These are phyloP conservation scores for Calameuta filiformis DNA, from an alignment of 2,888 invertebrate genomes.

Conservation along the genomic window DNA sequence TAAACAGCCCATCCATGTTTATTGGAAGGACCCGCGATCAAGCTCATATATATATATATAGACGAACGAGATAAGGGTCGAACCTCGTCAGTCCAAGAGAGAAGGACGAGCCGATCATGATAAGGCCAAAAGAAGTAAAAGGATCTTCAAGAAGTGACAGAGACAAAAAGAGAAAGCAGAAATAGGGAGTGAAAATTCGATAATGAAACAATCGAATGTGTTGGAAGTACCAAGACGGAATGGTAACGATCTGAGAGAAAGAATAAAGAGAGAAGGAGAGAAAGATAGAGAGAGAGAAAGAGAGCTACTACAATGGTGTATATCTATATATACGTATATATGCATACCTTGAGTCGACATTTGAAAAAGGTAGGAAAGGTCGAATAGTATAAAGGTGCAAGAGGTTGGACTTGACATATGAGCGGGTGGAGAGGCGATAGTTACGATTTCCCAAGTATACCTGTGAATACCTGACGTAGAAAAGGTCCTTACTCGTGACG, in stretches of 20 bases:
- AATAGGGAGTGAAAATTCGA: background rate
- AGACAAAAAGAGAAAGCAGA: background rate
- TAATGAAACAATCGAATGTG: background rate
- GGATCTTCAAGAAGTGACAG: background rate
- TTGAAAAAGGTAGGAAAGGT: background rate
- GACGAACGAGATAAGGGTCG: background rate
- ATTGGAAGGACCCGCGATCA: background rate
- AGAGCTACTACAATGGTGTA: constrained; percentile 15
- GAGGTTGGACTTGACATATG: background rate
- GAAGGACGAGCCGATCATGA: background rate
- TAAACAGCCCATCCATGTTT: background rate
- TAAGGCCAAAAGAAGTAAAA: background rate
- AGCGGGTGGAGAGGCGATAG: background rate
- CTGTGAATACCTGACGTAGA: background rate
- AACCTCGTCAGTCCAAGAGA: background rate
- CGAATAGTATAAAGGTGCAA: background rate
- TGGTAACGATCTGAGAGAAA: background rate
- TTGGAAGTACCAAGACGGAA: background rate
- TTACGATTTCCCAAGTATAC: background rate
- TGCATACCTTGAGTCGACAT: background rate
- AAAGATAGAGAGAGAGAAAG: background rate
- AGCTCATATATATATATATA: background rate
- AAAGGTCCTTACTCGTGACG: background rate
- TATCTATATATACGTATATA: background rate
- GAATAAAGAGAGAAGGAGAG: background rate